phyloP scores from a whole-genome alignment of 2,888 invertebrate species.

The Trachelus tabidus region DNA sequence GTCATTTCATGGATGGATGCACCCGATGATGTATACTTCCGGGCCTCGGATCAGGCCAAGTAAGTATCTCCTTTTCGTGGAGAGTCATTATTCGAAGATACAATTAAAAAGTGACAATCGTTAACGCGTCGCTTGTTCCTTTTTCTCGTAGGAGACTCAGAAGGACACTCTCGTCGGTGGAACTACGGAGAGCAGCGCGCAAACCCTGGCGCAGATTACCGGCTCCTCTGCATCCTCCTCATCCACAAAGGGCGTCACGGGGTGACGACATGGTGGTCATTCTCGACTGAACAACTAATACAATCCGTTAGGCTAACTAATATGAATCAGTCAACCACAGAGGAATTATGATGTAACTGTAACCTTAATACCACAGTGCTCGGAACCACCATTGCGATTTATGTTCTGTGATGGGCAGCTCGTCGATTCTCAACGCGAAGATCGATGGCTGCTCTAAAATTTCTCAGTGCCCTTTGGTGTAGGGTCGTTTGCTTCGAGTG shows the following conservation, averaged over 20 bases:
- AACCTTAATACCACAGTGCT: neutral
- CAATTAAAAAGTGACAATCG: neutral
- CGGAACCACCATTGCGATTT: neutral
- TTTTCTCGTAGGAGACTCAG: constrained; percentile 78
- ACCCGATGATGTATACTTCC: constrained; percentile 96
- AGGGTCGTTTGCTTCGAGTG: neutral
- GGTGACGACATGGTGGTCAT: constrained; percentile 66
- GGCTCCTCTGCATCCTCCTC: constrained; percentile 48
- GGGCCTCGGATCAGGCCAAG: constrained; percentile 92
- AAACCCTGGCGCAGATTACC: constrained; percentile 82
- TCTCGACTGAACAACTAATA: constrained; percentile 61
- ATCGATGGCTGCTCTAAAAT: neutral
- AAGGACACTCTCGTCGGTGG: constrained; percentile 81
- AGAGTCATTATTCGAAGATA: neutral
- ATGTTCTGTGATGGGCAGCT: neutral
- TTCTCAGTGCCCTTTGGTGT: neutral
- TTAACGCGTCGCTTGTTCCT: neutral
- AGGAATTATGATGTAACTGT: constrained; percentile 29
- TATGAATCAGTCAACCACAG: constrained; percentile 31
- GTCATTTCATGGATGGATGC: constrained; percentile 99
- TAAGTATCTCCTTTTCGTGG: constrained; percentile 67
- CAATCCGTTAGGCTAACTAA: constrained; percentile 27
- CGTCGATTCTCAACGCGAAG: neutral
- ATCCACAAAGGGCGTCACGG: constrained; percentile 56
- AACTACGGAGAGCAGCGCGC: constrained; percentile 85